Evolutionary conservation across 2,888 invertebrate species (phyloP), one percentile per base, ranked within the genome.

Genomic region (Craniophora ligustri): DNA sequence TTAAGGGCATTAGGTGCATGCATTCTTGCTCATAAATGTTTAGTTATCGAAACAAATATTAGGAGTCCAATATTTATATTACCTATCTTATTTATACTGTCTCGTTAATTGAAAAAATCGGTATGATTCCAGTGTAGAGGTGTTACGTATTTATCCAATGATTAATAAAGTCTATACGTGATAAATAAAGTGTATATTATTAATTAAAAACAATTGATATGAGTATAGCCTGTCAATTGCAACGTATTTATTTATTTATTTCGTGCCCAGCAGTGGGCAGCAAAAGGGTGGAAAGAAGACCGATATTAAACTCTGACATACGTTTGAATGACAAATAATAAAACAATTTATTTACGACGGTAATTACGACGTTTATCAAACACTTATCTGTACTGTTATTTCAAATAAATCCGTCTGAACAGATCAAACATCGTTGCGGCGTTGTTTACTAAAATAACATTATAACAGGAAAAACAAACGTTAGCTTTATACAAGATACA

Each of bases 401-500:
- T 14, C 16, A 45, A 41, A 48, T 23, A 34, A 64, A 54, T 40
- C 55, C 32, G 1, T 5, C 7, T 23, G 23, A 35, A 14, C 31
- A 18, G 10, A 2, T 44, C 67, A 67, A 63, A 64, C 15, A 63
- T 3, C 2, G 49, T 5, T 18, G 26, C 35, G 11, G 3, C 8
- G 3, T 3, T 51, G 44, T 67, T 13, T 48, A 34, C 55, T 48
- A 18, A 23, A 45, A 61, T 34, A 61, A 67, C 23, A 34, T n/a
- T 26, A 13, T 32, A 38, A 28, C 48, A 62, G 55, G 63, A 64
- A 64, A 67, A 38, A 31, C 48, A 64, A 48, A 48, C 32, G 19
- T 19, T 34, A 16, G 16, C 13, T 39, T 0, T 4, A 3, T 19
- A 5, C 19, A 19, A 19, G 19, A 19, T 19, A 19, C 19, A 19